Evolutionary conservation across 2,113 vertebrate species (phyloP).

Genomic region (Numenius arquata): DNA sequence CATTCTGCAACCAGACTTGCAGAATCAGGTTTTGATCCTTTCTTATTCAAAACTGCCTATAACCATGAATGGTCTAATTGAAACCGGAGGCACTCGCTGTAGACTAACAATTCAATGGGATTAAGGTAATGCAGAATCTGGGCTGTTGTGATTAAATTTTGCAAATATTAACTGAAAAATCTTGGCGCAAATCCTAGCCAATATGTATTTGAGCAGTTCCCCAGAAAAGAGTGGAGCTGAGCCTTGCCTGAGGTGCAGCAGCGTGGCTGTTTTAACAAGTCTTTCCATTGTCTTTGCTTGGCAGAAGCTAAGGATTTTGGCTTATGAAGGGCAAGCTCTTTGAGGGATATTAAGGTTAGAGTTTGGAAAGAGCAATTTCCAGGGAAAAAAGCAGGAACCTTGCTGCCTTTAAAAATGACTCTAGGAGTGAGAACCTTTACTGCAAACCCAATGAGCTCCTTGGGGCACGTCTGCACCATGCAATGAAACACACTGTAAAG

Average conservation of each 20-base stretch:
- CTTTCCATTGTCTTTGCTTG: constrained; percentile 14
- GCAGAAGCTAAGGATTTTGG: background rate
- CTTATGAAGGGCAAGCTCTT: background rate
- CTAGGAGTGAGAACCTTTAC: background rate
- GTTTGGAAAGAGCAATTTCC: background rate
- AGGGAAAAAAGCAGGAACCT: background rate
- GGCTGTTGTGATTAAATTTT: constrained; percentile 45
- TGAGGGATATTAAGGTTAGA: background rate
- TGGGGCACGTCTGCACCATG: background rate
- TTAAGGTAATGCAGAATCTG: constrained; percentile 25
- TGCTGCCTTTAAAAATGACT: background rate
- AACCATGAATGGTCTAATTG: constrained; percentile 9
- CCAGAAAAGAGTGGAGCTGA: background rate
- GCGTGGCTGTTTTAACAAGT: background rate
- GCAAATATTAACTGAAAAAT: constrained; percentile 44
- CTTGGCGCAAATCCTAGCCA: constrained; percentile 4
- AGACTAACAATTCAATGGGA: constrained; percentile 33
- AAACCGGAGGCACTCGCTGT: background rate
- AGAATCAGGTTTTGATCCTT: background rate
- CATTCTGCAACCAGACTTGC: background rate
- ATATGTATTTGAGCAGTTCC: background rate
- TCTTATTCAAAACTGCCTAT: background rate
- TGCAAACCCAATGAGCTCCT: background rate
- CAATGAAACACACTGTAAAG: background rate
- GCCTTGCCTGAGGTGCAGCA: constrained; percentile 21